phyloP scores from a whole-genome alignment of 2,888 invertebrate species.

The Aphodius sticticus region DNA sequence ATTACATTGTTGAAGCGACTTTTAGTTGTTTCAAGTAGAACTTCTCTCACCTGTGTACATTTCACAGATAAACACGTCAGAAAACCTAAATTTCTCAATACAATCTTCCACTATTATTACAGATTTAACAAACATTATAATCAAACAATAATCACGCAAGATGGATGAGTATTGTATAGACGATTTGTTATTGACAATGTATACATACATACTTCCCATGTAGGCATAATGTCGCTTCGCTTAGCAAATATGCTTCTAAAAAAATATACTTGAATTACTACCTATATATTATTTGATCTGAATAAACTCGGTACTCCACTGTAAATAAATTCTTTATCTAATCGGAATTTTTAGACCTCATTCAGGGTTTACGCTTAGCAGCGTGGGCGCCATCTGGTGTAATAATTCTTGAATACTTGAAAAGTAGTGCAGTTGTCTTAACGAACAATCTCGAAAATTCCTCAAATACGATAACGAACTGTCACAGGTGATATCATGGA shows the following conservation, averaged over 20 bases:
- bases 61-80: neutral
- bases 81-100: neutral
- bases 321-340: neutral
- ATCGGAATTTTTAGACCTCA: neutral
- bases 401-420: neutral
- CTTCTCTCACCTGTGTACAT: neutral
- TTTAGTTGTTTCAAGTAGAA: neutral
- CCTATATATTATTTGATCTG: too few relatives aligned
- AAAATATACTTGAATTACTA: too few relatives aligned
- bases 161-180: too few relatives aligned
- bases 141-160: neutral
- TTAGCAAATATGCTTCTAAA: too few relatives aligned
- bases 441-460: too few relatives aligned
- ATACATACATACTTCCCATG: too few relatives aligned
- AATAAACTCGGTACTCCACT: neutral
- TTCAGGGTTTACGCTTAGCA: neutral
- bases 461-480: too few relatives aligned
- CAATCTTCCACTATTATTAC: neutral
- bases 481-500: too few relatives aligned
- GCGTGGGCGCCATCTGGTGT: neutral
- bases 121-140: neutral
- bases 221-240: too few relatives aligned
- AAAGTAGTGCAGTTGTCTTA: neutral
- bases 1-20: neutral
- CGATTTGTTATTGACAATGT: too few relatives aligned